Percentiles rank a stretch among this genome's conserved stretches.
These are phyloP conservation scores for Eilema sororculum DNA, from an alignment of 2,888 invertebrate species.

Conservation along the genomic window DNA sequence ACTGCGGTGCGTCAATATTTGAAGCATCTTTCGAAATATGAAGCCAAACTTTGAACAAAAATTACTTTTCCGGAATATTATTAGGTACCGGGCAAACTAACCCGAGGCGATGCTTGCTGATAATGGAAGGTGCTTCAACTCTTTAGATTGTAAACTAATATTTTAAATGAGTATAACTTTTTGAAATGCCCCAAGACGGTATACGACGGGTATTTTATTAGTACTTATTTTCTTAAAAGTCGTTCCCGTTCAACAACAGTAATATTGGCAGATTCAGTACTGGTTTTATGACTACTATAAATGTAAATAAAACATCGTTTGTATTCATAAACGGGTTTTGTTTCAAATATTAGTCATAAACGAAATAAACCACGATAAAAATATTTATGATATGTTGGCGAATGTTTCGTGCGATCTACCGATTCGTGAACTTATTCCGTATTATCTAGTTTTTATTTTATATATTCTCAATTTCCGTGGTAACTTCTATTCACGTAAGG, in stretches of 20 bases:
- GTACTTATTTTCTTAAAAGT: conserved; percentile 1
- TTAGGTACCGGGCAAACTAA: no score
- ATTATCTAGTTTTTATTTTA: background rate
- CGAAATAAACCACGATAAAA: background rate
- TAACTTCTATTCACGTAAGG: background rate
- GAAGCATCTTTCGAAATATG: conserved; percentile 1
- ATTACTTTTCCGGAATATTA: background rate
- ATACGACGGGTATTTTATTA: background rate
- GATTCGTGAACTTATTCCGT: background rate
- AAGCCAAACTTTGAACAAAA: background rate
- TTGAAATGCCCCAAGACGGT: background rate
- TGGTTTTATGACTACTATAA: background rate
- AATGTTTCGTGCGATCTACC: conserved; percentile 1
- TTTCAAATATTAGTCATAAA: conserved; percentile 4
- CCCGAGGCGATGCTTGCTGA: no score
- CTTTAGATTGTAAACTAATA: background rate
- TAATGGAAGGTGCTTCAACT: background rate
- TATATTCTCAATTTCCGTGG: background rate
- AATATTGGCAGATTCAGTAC: background rate
- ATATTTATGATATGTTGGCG: background rate
- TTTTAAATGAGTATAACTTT: background rate
- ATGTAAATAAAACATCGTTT: conserved; percentile 4
- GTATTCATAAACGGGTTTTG: conserved; percentile 4
- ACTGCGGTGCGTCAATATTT: background rate
- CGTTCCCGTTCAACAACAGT: background rate